Evolutionary conservation across 2,888 invertebrate species (phyloP), one percentile per base, ranked within the genome.

Genomic region (Seira ritae): DNA sequence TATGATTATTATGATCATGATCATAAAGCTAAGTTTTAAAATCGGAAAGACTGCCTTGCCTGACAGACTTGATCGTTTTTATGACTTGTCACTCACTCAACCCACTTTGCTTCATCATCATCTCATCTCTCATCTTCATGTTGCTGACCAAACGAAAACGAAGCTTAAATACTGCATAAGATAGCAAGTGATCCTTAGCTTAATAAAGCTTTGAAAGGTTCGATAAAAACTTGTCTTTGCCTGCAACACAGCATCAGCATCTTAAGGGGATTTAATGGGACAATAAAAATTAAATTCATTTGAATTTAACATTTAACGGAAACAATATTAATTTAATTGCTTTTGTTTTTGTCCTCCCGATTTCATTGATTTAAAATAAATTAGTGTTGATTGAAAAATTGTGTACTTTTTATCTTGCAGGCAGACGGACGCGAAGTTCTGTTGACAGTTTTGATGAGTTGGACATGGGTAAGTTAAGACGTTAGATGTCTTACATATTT

Each of bases 401-500:
- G 8, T 31, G 31, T 31, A 31, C 8, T 31, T 31, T 31, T 31
- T 31, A 77, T 55, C 65, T 87, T 84, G 22, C 84, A 88, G 88
- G 88, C 55, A 82, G 88, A 65, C 72, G 87, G 79, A 84, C 84
- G 19, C 72, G 87, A 60, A 86, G 86, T 60, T 77, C 86, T 50
- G 76, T 62, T 73, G 88, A 87, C 74, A 84, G 84, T 74, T 73
- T 88, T 70, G 88, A 88, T 78, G 88, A 88, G 66, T 87, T 86
- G 86, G 87, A 87, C 78, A 85, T 84, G 50, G 88, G 88, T 88
- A 83, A 88, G 87, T 76, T 31, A 10, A n/a, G n/a, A n/a, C n/a
- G n/a, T n/a, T n/a, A n/a, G n/a, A n/a, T 31, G 3, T 31, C 8
- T 31, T 0, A 20, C 15, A 65, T 20, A 37, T 79, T 70, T 23